phyloP scores from a whole-genome alignment of 2,113 vertebrate species.

The Carassius auratus region DNA sequence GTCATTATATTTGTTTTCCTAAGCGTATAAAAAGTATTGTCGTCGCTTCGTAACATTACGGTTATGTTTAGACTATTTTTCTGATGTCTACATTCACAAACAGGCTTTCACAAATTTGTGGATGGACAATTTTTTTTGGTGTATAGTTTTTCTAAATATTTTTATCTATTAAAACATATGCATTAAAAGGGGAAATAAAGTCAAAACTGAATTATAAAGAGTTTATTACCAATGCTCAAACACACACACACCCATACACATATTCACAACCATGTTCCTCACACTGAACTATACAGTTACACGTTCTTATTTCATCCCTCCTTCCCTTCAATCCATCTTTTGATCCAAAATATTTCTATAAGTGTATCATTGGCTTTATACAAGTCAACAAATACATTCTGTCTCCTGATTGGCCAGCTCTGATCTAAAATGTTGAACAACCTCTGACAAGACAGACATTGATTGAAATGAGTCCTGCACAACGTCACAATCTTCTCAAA shows the following conservation, averaged over 20 bases:
- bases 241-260: constrained; percentile 49
- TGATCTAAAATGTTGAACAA: constrained; percentile 39
- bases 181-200: not conserved
- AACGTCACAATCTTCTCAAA: constrained; percentile 44
- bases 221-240: constrained; percentile 69
- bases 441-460: constrained; percentile 42
- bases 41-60: too few species aligned
- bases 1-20: too few species aligned
- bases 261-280: constrained; percentile 53
- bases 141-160: not conserved
- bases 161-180: not conserved
- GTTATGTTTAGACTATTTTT: not conserved
- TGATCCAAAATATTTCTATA: constrained; percentile 29
- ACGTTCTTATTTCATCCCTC: constrained; percentile 39
- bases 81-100: not conserved
- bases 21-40: too few species aligned
- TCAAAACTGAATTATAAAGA: constrained; percentile 55
- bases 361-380: constrained; percentile 40
- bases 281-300: constrained; percentile 66
- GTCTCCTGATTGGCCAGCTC: constrained; percentile 20
- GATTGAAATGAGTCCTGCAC: constrained; percentile 54
- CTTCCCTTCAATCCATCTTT: constrained; percentile 19
- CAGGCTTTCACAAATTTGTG: not conserved
- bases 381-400: constrained; percentile 18
- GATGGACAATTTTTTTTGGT: not conserved